Conservation (phyloP, 2,113 vertebrate species). For the Myotis brandtii region DNA sequence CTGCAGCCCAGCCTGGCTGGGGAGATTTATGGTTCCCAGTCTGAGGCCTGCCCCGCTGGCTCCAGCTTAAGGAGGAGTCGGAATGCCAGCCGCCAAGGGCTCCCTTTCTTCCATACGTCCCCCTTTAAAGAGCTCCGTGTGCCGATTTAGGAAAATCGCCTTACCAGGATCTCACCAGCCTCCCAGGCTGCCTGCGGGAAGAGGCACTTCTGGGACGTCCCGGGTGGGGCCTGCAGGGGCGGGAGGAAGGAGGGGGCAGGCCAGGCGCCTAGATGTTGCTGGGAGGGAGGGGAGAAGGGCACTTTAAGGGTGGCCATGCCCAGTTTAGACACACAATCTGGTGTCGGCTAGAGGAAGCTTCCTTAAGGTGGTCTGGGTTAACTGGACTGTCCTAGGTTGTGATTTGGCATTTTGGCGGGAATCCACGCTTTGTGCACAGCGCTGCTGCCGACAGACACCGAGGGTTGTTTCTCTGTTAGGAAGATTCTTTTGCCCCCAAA, state of each 20-base stretch:
- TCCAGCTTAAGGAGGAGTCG: slow-evolving; percentile 80
- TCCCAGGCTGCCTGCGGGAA: not conserved
- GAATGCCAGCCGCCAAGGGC: not conserved
- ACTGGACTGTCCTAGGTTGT: not conserved
- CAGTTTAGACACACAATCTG: not conserved
- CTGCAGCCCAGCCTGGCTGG: slow-evolving; percentile 73
- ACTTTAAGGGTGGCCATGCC: not conserved
- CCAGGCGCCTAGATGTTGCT: not conserved
- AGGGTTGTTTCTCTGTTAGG: not conserved
- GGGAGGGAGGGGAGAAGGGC: too few species aligned
- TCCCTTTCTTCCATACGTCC: not conserved
- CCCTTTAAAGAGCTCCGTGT: not conserved
- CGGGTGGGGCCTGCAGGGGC: not conserved
- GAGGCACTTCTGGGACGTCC: not conserved
- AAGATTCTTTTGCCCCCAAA: not conserved
- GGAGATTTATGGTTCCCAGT: slow-evolving; percentile 82
- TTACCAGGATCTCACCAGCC: not conserved
- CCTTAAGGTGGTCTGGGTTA: not conserved
- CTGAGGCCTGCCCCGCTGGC: slow-evolving; percentile 70
- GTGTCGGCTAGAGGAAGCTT: not conserved
- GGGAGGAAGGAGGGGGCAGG: not conserved
- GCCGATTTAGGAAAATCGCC: slow-evolving; percentile 25
- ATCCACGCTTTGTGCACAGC: not conserved
- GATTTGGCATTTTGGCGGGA: not conserved
- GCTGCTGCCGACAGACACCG: not conserved